Base-by-base conservation (phyloP, 2,888 invertebrate species). In the Linyphia triangularis region DNA sequence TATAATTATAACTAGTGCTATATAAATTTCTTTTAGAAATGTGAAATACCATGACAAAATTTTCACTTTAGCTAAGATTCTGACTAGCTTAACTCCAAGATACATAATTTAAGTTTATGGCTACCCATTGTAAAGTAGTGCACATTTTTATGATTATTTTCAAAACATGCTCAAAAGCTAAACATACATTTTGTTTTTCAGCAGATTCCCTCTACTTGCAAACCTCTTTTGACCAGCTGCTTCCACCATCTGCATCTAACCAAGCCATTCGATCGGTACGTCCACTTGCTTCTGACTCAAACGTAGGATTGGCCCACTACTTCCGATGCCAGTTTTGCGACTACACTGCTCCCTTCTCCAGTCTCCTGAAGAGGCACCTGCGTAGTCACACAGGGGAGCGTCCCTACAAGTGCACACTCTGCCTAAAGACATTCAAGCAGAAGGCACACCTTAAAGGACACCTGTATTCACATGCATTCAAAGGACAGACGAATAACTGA, bases 281-380 rank as follows among this genome's bases (percentile, higher is more conserved):
- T 33, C 37, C 37, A 33, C 9, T n/a, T n/a, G 22, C 9, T n/a
- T n/a, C 40, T 10, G 22, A 70, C 40, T 30, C 3, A 16, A 22
- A 37, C n/a, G 40, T 9, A n/a, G 26, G 16, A 22, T 7, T 13
- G 24, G 0, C 24, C 22, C 1, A 24, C 5, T 72, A 16, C 26
- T n/a, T 33, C 33, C 37, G 26, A 16, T 77, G 77, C 22, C 63
- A 19, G 4, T 13, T 61, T 5, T 77, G 77, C 13, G 5, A n/a
- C 16, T 63, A 24, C n/a, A n/a, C 40, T n/a, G 61, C 40, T n/a
- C 7, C 16, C 7, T 63, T 22, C 3, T 16, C 13, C 26, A 40
- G 61, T 16, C 61, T 26, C 13, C 24, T 77, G 9, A 24, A 77
- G 24, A 77, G 77, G 26, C 77, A 77, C 19, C 24, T 77, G 3